Base-by-base conservation (phyloP, 2,797 vertebrate species). In the Cetoscarus ocellatus region DNA sequence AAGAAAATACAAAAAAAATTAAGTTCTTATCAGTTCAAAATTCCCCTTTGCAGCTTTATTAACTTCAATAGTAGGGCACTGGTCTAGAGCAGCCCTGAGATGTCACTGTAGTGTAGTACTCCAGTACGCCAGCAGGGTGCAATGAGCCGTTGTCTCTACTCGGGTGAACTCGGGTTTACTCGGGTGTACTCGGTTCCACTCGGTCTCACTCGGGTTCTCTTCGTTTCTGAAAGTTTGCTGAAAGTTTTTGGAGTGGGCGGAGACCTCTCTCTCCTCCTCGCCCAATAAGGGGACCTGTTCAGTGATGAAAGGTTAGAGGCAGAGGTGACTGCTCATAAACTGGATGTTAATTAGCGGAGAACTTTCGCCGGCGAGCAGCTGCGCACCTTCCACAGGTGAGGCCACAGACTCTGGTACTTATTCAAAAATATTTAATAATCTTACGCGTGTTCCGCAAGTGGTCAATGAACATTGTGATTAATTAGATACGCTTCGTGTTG, bases 201-300 rank as follows among this genome's bases (percentile, higher is more conserved):
- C 11, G 14, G 36, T 8, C 60, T 51, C 61, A 39, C 15, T 78
- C 1, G 4, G 55, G 49, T 75, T 67, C 50, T 53, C 62, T 74
- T 68, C 52, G n/a, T 12, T 12, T 42, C 34, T 4, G 0, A 74
- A 82, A 79, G 17, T 84, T 85, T 70, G 63, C 35, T 0, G 38
- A 57, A 8, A 48, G 34, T 75, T 63, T 57, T 0, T 1, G n/a
- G 38, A 38, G 79, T 81, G 84, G 91, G 91, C 81, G 88, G 87
- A 47, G 54, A 55, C 67, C 12, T 77, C 34, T 3, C 7, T 1
- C 1, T 10, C 10, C 35, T 10, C 52, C 64, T 61, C 0, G 50
- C n/a, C 77, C 83, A 86, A 87, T 84, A 48, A 78, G 54, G 58
- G 18, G 40, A 49, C 57, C 39, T 42, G 47, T 57, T 50, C 17